Percentiles rank a stretch among this genome's conserved stretches.
phyloP scores from a whole-genome alignment of 2,797 vertebrate species.

The Ispidina picta region DNA sequence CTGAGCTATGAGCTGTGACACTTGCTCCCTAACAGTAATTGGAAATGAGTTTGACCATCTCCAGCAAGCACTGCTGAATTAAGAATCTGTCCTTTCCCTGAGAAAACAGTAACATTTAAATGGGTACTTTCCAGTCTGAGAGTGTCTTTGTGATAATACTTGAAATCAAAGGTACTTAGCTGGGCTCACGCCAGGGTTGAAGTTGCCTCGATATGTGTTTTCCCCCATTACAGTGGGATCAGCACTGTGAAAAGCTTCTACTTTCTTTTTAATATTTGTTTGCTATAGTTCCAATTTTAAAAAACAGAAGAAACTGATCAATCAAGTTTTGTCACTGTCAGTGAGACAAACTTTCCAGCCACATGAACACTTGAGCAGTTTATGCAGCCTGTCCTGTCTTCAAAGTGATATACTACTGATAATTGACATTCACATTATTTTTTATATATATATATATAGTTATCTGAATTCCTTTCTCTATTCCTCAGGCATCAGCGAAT shows the following conservation, averaged over 20 bases:
- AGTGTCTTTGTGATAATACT: neutral
- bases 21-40: neutral
- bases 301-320: neutral
- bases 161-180: neutral
- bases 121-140: neutral
- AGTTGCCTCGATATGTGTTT: neutral
- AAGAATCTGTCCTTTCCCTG: neutral
- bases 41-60: neutral
- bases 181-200: neutral
- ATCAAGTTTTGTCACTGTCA: neutral
- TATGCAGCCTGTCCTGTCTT: neutral
- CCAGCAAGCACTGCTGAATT: neutral
- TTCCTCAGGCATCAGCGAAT: neutral
- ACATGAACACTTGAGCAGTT: neutral
- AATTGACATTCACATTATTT: neutral
- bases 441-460: neutral
- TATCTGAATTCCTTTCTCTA: neutral
- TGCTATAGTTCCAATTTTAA: neutral
- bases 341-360: neutral
- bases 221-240: neutral
- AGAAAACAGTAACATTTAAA: slow-evolving; percentile 12
- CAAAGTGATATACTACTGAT: neutral
- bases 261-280: neutral
- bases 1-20: neutral
- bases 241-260: neutral